A percentile compares a stretch with the other conserved stretches of the same genome.
These are phyloP conservation scores for Aphyosemion australe DNA, from an alignment of 2,113 vertebrate species.

Conservation along the genomic window DNA sequence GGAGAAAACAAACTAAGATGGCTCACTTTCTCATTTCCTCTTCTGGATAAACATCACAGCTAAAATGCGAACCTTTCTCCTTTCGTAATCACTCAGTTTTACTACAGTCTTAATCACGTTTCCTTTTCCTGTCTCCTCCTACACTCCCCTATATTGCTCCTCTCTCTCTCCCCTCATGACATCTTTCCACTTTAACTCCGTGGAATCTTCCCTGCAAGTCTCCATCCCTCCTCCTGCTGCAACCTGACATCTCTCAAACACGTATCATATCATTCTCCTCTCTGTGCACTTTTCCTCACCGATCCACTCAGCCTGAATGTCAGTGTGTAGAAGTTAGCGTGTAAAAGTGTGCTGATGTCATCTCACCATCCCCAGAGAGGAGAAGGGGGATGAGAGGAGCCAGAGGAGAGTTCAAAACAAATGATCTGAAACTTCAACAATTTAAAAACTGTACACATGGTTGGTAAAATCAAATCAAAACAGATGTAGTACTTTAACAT, in stretches of 20 bases:
- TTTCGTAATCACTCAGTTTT: conserved; percentile 18
- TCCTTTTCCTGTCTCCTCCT: conserved; percentile 4
- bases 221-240: conserved; percentile 24
- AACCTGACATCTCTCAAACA: conserved; percentile 45
- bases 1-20: conserved; percentile 1
- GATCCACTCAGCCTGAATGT: conserved; percentile 38
- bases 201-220: conserved; percentile 12
- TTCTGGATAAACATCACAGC: too few species aligned
- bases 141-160: background rate
- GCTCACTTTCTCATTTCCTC: too few species aligned
- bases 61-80: conserved; percentile 5
- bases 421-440: background rate
- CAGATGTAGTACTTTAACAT: too few species aligned
- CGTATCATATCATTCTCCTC: conserved; percentile 49
- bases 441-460: too few species aligned
- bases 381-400: background rate
- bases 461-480: too few species aligned
- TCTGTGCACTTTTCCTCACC: conserved; percentile 35
- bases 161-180: background rate
- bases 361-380: conserved; percentile 33
- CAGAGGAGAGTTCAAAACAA: background rate
- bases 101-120: conserved; percentile 7
- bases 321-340: conserved; percentile 34
- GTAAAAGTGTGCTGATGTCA: conserved; percentile 32
- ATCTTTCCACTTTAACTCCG: conserved; percentile 16